Evolutionary conservation across 2,888 invertebrate species (phyloP).

Genomic region (Heterodera filipjevi): DNA sequence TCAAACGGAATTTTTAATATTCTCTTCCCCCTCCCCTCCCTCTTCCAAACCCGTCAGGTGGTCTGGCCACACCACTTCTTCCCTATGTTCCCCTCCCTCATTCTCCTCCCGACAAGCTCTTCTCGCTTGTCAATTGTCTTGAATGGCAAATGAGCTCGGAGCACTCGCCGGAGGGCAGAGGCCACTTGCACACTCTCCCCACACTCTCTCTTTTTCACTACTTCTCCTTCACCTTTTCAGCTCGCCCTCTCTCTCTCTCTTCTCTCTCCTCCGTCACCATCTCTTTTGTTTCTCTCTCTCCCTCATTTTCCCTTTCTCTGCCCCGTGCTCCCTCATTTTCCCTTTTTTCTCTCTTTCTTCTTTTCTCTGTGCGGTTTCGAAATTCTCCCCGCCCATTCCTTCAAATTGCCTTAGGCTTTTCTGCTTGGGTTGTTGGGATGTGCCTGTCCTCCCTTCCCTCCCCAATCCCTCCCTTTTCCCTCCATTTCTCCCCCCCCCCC

Average conservation of each 20-base stretch:
- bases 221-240: not conserved
- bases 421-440: not conserved
- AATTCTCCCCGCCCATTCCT: not conserved
- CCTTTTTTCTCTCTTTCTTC: not conserved
- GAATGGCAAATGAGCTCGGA: slow-evolving; percentile 15
- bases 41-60: not conserved
- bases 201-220: not conserved
- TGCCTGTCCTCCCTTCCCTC: not conserved
- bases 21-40: not conserved
- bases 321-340: not conserved
- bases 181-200: not conserved
- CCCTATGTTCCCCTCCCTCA: not conserved
- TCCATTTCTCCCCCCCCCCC: not conserved
- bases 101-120: slow-evolving; percentile 9
- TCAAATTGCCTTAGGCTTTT: slow-evolving; percentile 6
- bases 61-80: not conserved
- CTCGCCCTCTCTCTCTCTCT: not conserved
- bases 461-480: not conserved
- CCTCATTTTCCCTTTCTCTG: too few species aligned
- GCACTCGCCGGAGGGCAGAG: slow-evolving; percentile 8
- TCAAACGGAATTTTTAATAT: not conserved
- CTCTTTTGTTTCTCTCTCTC: slow-evolving; percentile 4
- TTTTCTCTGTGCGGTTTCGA: slow-evolving; percentile 17
- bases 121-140: slow-evolving; percentile 21
- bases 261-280: not conserved